Conservation (phyloP, 2,797 vertebrate species). For the Helarctos malayanus region DNA sequence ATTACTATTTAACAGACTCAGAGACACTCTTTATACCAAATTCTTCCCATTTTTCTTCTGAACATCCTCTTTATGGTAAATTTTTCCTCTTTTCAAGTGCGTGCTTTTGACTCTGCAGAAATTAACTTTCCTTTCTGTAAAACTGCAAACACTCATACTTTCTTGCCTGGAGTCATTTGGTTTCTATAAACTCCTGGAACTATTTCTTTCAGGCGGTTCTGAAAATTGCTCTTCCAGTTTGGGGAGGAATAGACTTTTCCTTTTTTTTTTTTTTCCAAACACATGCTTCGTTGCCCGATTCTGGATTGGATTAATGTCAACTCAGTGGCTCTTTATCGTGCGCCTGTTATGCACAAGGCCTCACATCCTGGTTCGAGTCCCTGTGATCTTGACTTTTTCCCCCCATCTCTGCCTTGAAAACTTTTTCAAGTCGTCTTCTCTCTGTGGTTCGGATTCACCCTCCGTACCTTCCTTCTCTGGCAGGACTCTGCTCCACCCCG, state of each 20-base stretch:
- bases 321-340: conserved; percentile 61
- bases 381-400: neutral
- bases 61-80: conserved; percentile 83
- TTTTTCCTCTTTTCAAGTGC: conserved; percentile 82
- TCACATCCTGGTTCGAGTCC: neutral
- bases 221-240: conserved; percentile 80
- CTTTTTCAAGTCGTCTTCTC: neutral
- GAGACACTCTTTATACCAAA: conserved; percentile 80
- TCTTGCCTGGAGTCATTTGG: conserved; percentile 83
- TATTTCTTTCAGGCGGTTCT: conserved; percentile 79
- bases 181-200: conserved; percentile 86
- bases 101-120: conserved; percentile 84
- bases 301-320: conserved; percentile 75
- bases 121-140: conserved; percentile 85
- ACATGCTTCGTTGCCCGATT: conserved; percentile 43
- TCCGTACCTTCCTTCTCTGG: neutral
- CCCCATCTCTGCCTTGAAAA: neutral
- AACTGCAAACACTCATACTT: conserved; percentile 84
- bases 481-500: neutral
- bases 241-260: conserved; percentile 76
- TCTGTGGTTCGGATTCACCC: neutral
- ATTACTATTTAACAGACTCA: conserved; percentile 80
- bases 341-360: conserved; percentile 28
- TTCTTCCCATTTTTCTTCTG: conserved; percentile 81
- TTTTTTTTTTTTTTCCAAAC: conserved; percentile 22